A percentile compares a stretch with the other conserved stretches of the same genome.
phyloP scores from a whole-genome alignment of 2,113 vertebrate genomes.

The Aptenodytes forsteri region DNA sequence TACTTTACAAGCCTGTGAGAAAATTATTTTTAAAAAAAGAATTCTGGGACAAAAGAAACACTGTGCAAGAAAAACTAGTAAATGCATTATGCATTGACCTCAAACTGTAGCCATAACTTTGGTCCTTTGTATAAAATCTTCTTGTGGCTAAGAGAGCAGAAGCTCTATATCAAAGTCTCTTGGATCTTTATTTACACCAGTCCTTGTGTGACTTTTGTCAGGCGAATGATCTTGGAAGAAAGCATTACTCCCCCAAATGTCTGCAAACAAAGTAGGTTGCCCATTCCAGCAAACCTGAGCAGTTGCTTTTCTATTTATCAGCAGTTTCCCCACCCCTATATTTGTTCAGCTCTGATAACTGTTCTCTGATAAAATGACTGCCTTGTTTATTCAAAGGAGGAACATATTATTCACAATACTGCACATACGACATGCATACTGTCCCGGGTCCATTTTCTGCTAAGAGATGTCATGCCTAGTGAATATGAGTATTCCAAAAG shows the following conservation, averaged over 20 bases:
- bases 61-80: neutral
- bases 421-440: neutral
- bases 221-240: neutral
- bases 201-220: neutral
- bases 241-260: neutral
- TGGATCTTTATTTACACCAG: neutral
- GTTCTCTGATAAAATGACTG: slow-evolving; percentile 7
- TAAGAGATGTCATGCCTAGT: neutral
- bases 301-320: slow-evolving; percentile 20
- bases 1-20: neutral
- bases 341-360: slow-evolving; percentile 49
- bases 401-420: neutral
- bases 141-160: neutral
- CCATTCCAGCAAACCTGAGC: neutral
- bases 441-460: neutral
- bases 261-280: neutral
- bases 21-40: neutral
- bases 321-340: neutral
- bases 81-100: neutral
- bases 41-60: neutral
- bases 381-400: neutral
- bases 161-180: neutral
- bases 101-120: neutral
- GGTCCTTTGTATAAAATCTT: neutral
- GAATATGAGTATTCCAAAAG: neutral